Evolutionary conservation across 2,113 vertebrate genomes (phyloP).

Genomic region (Merops nubicus): DNA sequence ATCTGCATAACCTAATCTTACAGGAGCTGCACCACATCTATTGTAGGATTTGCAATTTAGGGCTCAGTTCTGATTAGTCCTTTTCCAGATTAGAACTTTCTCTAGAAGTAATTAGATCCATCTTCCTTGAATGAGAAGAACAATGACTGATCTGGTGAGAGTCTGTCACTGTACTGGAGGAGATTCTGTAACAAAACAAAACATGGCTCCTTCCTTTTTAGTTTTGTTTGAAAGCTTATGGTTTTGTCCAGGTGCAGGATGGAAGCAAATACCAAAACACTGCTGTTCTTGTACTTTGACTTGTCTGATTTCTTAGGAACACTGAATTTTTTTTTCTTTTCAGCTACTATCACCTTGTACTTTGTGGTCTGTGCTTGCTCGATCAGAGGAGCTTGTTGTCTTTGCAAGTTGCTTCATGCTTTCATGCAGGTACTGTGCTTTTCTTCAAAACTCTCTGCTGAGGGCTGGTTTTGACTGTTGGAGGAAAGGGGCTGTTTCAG

Average conservation of each 20-base stretch:
- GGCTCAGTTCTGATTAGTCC: too few species aligned
- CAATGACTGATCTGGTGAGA: not conserved
- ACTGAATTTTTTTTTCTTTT: too few species aligned
- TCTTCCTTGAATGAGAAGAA: not conserved
- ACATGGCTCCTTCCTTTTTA: not conserved
- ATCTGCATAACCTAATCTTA: rapidly evolving
- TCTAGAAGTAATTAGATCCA: not conserved
- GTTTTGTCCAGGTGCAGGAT: not conserved
- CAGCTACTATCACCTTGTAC: not conserved
- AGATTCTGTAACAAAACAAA: not conserved
- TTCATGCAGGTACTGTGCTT: not conserved
- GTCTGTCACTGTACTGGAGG: rapidly evolving
- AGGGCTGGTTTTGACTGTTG: not conserved
- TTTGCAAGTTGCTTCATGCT: not conserved
- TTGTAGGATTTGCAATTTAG: too few species aligned
- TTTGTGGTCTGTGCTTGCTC: not conserved
- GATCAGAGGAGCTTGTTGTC: not conserved
- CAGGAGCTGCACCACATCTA: not conserved
- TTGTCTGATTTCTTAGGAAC: not conserved
- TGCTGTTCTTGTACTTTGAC: not conserved
- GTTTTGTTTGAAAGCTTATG: not conserved
- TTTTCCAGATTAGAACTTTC: not conserved
- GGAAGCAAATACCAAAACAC: not conserved
- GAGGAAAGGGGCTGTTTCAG: too few species aligned
- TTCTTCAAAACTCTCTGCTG: not conserved